These are phyloP conservation scores for Buathra laborator DNA, from an alignment of 2,888 invertebrate genomes.

Conservation along the genomic window DNA sequence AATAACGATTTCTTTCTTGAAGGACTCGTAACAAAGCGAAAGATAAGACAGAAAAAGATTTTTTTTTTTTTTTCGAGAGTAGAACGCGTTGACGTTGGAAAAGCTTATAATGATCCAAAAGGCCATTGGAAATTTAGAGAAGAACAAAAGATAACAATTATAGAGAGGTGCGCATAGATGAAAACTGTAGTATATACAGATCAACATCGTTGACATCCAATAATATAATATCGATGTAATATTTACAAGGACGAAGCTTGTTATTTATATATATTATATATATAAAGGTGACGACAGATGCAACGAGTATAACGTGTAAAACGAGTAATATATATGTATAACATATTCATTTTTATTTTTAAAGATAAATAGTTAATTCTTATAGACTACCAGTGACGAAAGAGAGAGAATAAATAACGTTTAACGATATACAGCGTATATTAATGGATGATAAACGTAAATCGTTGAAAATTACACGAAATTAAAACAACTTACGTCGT, in stretches of 20 bases:
- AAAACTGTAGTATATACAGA: slow-evolving; percentile 54
- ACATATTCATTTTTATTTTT: neutral
- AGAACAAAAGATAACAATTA: slow-evolving; percentile 16
- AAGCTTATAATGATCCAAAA: slow-evolving; percentile 1
- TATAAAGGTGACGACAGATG: slow-evolving; percentile 24
- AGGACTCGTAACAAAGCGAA: neutral
- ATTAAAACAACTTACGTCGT: neutral
- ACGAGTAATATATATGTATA: slow-evolving; percentile 25
- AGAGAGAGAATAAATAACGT: slow-evolving; percentile 46
- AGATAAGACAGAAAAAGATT: slow-evolving; percentile 11
- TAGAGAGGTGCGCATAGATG: slow-evolving; percentile 29
- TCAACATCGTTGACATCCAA: slow-evolving; percentile 56
- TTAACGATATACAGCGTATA: neutral
- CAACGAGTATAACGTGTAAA: slow-evolving; percentile 39
- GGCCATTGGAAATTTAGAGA: slow-evolving; percentile 16
- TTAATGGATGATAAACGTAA: neutral
- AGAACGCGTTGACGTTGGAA: neutral
- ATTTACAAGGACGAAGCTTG: slow-evolving; percentile 56
- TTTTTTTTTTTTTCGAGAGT: neutral
- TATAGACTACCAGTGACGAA: slow-evolving; percentile 22
- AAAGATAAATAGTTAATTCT: slow-evolving; percentile 5
- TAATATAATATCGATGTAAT: slow-evolving; percentile 46
- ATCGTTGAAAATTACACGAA: neutral
- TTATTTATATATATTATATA: neutral
- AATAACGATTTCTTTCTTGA: slow-evolving; percentile 14